Evolutionary conservation across 1,140 invertebrate species (phyloP), one percentile per base, ranked within the genome.

Genomic region (Drosophila lacertosa): DNA sequence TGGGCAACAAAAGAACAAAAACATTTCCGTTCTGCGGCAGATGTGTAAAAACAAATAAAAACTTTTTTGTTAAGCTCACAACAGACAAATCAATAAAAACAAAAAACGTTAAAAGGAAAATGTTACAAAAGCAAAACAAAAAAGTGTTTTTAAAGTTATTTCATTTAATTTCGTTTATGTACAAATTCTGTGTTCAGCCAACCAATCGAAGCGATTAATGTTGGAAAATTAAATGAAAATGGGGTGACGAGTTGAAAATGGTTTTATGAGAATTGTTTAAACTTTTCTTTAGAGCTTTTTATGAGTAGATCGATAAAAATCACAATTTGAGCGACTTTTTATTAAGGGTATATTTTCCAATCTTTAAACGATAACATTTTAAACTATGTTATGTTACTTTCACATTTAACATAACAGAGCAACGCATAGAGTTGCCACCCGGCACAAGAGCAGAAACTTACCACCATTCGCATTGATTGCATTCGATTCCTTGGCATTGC

Each of bases 11-110:
- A 20, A 40, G 54, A 65, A 79, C 59, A 72, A 62, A 74, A 35
- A 75, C 81, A 77, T 86, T 86, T 86, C 82, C 81, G 81, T 74
- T 86, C 74, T 88, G 80, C 64, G 62, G 66, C 71, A 67, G 66
- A 77, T 70, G 81, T 77, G 81, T 86, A 70, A 68, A 73, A 64
- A 45, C 9, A 70, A 79, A 62, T 65, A 70, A 26, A 66, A 58
- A 45, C 42, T 47, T 54, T 60, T 32, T 13, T 44, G 39, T 54
- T 44, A 40, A 62, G 40, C 60, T 22, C 42, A 40, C 35, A 51
- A 50, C 50, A 40, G 22, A 72, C 37, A 53, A 40, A 63, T 57
- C 63, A 39, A 54, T 33, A 35, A n/a, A 33, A 40, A 42, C n/a
- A n/a, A 44, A 16, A 45, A 53, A 58, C 13, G 60, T 50, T 53